Evolutionary conservation across 2,888 invertebrate species (phyloP).

Genomic region (Cantharis rufa): DNA sequence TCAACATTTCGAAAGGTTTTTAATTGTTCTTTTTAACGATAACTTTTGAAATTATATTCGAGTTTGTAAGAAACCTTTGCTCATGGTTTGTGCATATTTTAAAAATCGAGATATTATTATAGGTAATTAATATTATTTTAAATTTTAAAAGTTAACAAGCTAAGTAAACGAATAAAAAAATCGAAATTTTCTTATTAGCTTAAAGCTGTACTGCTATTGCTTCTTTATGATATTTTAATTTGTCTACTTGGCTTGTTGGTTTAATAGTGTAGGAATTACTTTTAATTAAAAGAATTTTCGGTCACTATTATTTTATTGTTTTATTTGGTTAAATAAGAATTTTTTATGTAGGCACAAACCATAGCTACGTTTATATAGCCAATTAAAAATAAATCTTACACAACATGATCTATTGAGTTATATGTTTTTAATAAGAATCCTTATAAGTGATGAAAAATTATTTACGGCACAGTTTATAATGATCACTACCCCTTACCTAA

Average conservation of each 20-base stretch:
- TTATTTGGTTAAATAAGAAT: neutral
- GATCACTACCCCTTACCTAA: too few species aligned
- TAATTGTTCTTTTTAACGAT: neutral
- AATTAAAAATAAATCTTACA: neutral
- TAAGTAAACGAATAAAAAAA: too few species aligned
- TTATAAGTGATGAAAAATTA: too few species aligned
- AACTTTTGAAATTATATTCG: neutral
- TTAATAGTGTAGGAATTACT: neutral
- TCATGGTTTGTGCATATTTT: neutral
- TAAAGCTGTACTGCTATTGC: too few species aligned
- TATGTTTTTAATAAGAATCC: neutral
- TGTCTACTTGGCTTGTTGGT: too few species aligned
- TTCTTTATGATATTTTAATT: too few species aligned
- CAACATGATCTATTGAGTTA: neutral
- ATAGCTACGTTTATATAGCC: neutral
- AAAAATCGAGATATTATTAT: neutral
- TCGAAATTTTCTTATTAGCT: too few species aligned
- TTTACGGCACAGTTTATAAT: too few species aligned
- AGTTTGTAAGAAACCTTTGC: neutral
- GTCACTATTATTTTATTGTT: neutral
- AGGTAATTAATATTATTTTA: too few species aligned
- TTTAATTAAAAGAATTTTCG: neutral
- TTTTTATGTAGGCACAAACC: neutral
- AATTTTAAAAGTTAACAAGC: too few species aligned
- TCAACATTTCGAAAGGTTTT: neutral